Percentiles rank a stretch among this genome's conserved stretches.
These are phyloP conservation scores for Agrotis segetum DNA, from an alignment of 2,888 invertebrate genomes.

Conservation along the genomic window DNA sequence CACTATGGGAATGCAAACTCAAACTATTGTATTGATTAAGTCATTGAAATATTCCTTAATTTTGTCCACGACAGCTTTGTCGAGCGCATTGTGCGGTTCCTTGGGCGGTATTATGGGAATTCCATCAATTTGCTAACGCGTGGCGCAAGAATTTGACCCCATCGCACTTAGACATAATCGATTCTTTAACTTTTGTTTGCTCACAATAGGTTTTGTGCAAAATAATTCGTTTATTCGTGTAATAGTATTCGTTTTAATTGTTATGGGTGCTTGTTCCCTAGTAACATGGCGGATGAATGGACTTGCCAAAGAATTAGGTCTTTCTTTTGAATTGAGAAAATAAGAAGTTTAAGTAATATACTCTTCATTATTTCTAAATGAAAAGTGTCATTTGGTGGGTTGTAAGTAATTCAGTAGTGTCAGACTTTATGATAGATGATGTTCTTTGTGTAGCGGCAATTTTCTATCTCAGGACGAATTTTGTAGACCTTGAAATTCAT, in stretches of 20 bases:
- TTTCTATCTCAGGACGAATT: slow-evolving; percentile 43
- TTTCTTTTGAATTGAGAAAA: slow-evolving; percentile 35
- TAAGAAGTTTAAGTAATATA: slow-evolving; percentile 26
- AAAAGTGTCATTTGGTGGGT: slow-evolving; percentile 53
- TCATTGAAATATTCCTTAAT: slow-evolving; percentile 86
- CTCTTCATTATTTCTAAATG: slow-evolving; percentile 40
- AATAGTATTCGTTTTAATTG: slow-evolving; percentile 82
- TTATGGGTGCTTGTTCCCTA: slow-evolving; percentile 76
- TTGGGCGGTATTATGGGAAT: slow-evolving; percentile 88
- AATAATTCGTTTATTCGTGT: slow-evolving; percentile 83
- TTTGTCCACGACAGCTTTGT: slow-evolving; percentile 79
- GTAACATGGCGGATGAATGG: slow-evolving; percentile 34
- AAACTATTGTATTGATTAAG: slow-evolving; percentile 89
- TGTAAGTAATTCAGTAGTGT: slow-evolving; percentile 56
- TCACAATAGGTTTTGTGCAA: slow-evolving; percentile 83
- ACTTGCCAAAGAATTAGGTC: slow-evolving; percentile 39
- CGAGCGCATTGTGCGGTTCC: slow-evolving; percentile 79
- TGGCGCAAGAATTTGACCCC: slow-evolving; percentile 82
- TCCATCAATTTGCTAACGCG: slow-evolving; percentile 87
- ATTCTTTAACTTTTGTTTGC: slow-evolving; percentile 77
- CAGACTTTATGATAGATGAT: slow-evolving; percentile 63
- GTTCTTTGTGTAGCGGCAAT: slow-evolving; percentile 54
- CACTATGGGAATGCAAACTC: slow-evolving; percentile 87
- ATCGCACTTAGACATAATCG: slow-evolving; percentile 74
- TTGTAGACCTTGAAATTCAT: slow-evolving; percentile 55